Conservation (phyloP, 2,888 invertebrate genomes). For the Trichogramma dendrolimi region DNA sequence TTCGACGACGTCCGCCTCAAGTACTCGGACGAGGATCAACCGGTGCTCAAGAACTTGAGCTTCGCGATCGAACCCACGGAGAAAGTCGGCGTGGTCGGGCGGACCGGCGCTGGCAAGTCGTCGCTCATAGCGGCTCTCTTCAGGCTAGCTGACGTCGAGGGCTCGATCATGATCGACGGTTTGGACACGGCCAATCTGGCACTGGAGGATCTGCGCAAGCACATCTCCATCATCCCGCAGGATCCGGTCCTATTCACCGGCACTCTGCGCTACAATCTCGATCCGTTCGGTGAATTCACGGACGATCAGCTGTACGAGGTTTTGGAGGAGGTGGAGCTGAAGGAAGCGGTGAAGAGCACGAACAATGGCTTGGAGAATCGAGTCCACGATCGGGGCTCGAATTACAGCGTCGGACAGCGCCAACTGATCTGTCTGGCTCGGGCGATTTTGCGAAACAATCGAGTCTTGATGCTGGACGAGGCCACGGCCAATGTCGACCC, state of each 20-base stretch:
- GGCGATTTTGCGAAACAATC: conserved; percentile 50
- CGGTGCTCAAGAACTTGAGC: conserved; percentile 53
- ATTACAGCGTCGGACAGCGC: conserved; percentile 86
- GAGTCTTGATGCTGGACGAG: conserved; percentile 83
- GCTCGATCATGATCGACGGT: conserved; percentile 61
- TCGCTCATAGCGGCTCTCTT: conserved; percentile 69
- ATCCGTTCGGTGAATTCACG: conserved; percentile 60
- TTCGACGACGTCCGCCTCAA: conserved; percentile 49
- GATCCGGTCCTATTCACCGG: conserved; percentile 67
- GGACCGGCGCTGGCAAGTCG: conserved; percentile 72
- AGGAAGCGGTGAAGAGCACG: conserved; percentile 60
- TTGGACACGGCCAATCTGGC: conserved; percentile 55
- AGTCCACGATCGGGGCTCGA: conserved; percentile 72
- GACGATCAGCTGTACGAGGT: conserved; percentile 57
- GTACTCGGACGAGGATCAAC: conserved; percentile 52
- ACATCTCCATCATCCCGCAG: conserved; percentile 65
- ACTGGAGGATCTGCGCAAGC: conserved; percentile 57
- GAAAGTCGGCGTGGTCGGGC: conserved; percentile 65
- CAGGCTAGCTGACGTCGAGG: conserved; percentile 60
- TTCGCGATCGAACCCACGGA: conserved; percentile 45
- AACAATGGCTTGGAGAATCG: conserved; percentile 63
- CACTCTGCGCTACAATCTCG: conserved; percentile 63
- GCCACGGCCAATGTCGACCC: conserved; percentile 94
- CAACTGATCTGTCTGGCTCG: conserved; percentile 87
- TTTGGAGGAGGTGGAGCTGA: conserved; percentile 66